Evolutionary conservation across 2,113 vertebrate genomes (phyloP).

Genomic region (Ellobius talpinus): DNA sequence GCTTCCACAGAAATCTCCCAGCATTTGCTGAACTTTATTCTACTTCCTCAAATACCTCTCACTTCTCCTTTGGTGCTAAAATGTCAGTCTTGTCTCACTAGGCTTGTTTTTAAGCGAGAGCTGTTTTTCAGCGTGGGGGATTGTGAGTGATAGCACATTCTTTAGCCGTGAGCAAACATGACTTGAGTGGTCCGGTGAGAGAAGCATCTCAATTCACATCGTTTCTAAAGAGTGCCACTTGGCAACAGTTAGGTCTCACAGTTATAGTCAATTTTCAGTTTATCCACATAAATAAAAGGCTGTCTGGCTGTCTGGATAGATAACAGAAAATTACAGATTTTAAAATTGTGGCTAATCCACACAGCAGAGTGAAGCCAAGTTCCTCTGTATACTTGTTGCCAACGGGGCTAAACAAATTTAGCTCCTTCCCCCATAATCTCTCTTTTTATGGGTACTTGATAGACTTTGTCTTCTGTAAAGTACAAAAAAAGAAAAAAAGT

Average conservation of each 20-base stretch:
- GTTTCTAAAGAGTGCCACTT: not conserved
- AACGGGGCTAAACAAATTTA: slow-evolving; percentile 48
- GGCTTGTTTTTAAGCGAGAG: slow-evolving; percentile 64
- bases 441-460: slow-evolving; percentile 55
- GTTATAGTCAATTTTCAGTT: slow-evolving; percentile 67
- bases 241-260: slow-evolving; percentile 45
- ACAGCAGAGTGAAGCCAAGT: not conserved
- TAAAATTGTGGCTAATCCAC: slow-evolving; percentile 56
- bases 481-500: slow-evolving; percentile 43
- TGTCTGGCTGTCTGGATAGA: not conserved
- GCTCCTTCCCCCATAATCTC: slow-evolving; percentile 37
- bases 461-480: slow-evolving; percentile 24
- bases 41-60: slow-evolving; percentile 86
- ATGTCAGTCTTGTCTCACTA: not conserved
- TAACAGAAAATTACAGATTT: slow-evolving; percentile 33
- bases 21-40: slow-evolving; percentile 71
- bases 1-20: slow-evolving; percentile 76
- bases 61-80: slow-evolving; percentile 79
- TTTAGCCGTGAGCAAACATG: slow-evolving; percentile 29
- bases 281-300: slow-evolving; percentile 52
- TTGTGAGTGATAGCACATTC: slow-evolving; percentile 42
- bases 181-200: not conserved
- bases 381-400: slow-evolving; percentile 52
- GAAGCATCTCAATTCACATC: slow-evolving; percentile 47
- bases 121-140: not conserved